phyloP scores from a whole-genome alignment of 2,113 vertebrate genomes.

The Calidris pygmaea region DNA sequence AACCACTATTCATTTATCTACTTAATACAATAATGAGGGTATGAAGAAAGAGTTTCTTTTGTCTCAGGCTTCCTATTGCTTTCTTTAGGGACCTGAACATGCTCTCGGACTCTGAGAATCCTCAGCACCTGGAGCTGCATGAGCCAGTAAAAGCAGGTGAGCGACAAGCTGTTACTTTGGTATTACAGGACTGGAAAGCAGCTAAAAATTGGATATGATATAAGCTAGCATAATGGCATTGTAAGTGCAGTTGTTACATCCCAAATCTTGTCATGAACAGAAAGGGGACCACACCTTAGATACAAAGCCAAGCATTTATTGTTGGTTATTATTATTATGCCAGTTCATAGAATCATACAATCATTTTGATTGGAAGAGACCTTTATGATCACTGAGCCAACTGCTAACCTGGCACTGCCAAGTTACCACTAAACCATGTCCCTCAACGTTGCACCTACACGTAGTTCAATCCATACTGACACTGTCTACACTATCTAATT shows the following conservation, averaged over 20 bases:
- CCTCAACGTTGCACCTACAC: not conserved
- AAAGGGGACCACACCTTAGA: not conserved
- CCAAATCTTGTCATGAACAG: not conserved
- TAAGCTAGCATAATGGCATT: not conserved
- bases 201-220: not conserved
- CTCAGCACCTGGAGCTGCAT: slow-evolving; percentile 90
- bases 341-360: not conserved
- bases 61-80: slow-evolving; percentile 54
- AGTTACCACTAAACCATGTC: not conserved
- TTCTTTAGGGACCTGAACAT: slow-evolving; percentile 93
- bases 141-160: slow-evolving; percentile 88
- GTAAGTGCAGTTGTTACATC: not conserved
- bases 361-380: not conserved
- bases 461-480: not conserved
- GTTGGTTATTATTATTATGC: not conserved
- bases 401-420: not conserved
- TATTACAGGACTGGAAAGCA: not conserved
- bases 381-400: not conserved
- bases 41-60: slow-evolving; percentile 52
- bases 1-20: slow-evolving; percentile 77
- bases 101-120: slow-evolving; percentile 90
- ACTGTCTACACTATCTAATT: not conserved
- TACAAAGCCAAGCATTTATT: not conserved
- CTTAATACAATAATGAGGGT: slow-evolving; percentile 49
- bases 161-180: slow-evolving; percentile 22